These are phyloP conservation scores for Heterodera filipjevi DNA, from an alignment of 2,888 invertebrate genomes.

Conservation along the genomic window DNA sequence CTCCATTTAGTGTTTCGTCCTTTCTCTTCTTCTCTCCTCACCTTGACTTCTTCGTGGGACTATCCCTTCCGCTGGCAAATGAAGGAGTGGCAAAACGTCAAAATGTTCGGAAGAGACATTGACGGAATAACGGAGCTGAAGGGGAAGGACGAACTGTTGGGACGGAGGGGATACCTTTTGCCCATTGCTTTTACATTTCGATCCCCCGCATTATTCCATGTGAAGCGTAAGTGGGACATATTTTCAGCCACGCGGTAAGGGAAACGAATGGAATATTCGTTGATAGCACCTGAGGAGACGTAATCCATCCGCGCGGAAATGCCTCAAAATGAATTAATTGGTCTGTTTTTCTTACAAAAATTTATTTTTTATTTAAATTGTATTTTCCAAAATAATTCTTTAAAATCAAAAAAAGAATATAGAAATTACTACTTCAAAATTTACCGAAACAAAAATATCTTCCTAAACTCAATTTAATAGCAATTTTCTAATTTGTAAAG, in stretches of 20 bases:
- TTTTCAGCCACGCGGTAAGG: constrained; percentile 57
- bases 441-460: no score
- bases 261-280: constrained; percentile 59
- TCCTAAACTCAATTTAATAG: no score
- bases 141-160: no score
- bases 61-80: constrained; percentile 51
- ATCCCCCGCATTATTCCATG: constrained; percentile 52
- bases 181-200: constrained; percentile 6
- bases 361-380: no score
- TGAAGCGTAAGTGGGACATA: constrained; percentile 56
- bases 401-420: no score
- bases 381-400: no score
- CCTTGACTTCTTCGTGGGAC: constrained; percentile 55
- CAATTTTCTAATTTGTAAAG: no score
- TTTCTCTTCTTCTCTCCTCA: constrained; percentile 27
- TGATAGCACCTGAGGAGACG: constrained; percentile 57
- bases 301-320: constrained; percentile 60
- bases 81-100: constrained; percentile 60
- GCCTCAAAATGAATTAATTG: constrained; percentile 49
- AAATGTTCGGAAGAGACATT: constrained; percentile 56
- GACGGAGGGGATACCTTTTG: no score
- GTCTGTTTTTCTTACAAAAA: no score
- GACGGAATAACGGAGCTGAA: constrained; percentile 49
- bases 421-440: no score
- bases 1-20: background rate